Percentiles rank a stretch among this genome's conserved stretches.
These are phyloP conservation scores for Drosophila orosa DNA, from an alignment of 1,140 invertebrate genomes.

Conservation along the genomic window DNA sequence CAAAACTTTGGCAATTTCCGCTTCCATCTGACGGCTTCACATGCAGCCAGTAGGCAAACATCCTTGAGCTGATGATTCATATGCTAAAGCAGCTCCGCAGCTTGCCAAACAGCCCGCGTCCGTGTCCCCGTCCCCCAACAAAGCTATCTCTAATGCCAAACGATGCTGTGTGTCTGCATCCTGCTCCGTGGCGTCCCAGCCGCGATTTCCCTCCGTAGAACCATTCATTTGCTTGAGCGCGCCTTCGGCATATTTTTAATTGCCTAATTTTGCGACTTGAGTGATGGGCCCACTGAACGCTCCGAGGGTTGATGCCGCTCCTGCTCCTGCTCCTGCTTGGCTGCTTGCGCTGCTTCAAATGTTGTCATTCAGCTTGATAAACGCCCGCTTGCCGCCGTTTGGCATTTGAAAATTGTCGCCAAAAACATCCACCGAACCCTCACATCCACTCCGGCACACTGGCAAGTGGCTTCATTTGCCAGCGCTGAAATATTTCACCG, in stretches of 20 bases:
- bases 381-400: slow-evolving; percentile 66
- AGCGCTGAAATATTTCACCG: slow-evolving; percentile 73
- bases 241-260: slow-evolving; percentile 84
- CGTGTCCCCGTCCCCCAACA: not conserved
- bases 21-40: slow-evolving; percentile 32
- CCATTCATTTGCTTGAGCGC: slow-evolving; percentile 69
- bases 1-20: slow-evolving; percentile 52
- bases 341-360: slow-evolving; percentile 55
- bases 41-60: slow-evolving; percentile 13
- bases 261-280: slow-evolving; percentile 84
- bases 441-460: slow-evolving; percentile 27
- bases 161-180: slow-evolving; percentile 21
- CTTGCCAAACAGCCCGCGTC: slow-evolving; percentile 17
- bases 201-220: slow-evolving; percentile 10
- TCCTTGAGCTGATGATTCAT: slow-evolving; percentile 76
- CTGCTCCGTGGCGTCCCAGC: slow-evolving; percentile 3
- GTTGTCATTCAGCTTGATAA: slow-evolving; percentile 77
- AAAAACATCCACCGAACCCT: slow-evolving; percentile 56
- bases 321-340: slow-evolving; percentile 5
- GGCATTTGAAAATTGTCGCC: slow-evolving; percentile 82
- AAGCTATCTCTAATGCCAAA: slow-evolving; percentile 55
- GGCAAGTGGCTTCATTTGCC: slow-evolving; percentile 81
- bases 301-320: slow-evolving; percentile 49
- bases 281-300: slow-evolving; percentile 72
- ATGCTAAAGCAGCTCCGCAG: slow-evolving; percentile 35